A percentile compares a stretch with the other conserved stretches of the same genome.
These are phyloP conservation scores for Calypte anna DNA, from an alignment of 2,113 vertebrate genomes.

Conservation along the genomic window DNA sequence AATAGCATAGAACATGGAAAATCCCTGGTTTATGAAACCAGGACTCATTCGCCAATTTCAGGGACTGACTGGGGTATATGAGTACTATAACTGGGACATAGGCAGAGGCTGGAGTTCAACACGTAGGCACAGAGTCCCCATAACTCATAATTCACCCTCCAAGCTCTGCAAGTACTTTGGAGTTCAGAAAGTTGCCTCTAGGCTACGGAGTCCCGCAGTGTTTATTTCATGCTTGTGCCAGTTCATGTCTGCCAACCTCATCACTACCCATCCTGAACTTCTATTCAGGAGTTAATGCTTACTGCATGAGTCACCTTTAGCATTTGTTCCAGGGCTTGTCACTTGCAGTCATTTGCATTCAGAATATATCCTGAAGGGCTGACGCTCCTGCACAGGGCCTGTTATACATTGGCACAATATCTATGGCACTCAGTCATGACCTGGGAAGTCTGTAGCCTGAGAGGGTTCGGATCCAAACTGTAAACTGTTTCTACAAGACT, in stretches of 20 bases:
- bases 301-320: not conserved
- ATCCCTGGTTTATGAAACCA: not conserved
- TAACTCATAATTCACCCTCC: not conserved
- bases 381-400: not conserved
- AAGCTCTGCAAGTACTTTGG: not conserved
- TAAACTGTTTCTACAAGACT: not conserved
- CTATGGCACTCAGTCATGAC: not conserved
- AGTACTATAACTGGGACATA: not conserved
- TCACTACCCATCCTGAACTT: not conserved
- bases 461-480: not conserved
- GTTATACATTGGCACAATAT: not conserved
- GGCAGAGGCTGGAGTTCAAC: not conserved
- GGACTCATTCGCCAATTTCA: not conserved
- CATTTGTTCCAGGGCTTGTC: not conserved
- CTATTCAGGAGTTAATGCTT: not conserved
- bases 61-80: not conserved
- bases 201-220: not conserved
- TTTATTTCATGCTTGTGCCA: not conserved
- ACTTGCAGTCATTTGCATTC: not conserved
- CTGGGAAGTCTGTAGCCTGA: not conserved
- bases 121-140: accelerated
- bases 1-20: not conserved
- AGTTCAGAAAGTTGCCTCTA: not conserved
- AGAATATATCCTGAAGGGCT: not conserved
- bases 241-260: not conserved